Conservation (phyloP, 2,888 invertebrate genomes). For the Aricia artaxerxes region DNA sequence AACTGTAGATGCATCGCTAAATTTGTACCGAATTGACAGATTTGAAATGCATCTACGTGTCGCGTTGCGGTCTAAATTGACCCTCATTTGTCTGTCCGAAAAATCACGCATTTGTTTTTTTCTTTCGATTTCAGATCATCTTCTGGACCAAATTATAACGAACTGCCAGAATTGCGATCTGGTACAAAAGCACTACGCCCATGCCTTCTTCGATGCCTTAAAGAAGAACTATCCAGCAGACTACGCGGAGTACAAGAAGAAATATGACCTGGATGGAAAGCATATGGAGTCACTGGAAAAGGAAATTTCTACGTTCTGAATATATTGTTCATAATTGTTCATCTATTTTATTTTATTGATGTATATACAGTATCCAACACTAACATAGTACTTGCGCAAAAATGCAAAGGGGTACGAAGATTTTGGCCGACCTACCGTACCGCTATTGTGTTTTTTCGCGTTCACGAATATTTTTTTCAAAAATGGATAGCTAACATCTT, state of each 20-base stretch:
- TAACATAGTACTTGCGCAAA: no score
- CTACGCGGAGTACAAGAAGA: conserved; percentile 13
- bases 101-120: neutral
- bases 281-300: neutral
- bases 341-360: no score
- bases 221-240: neutral
- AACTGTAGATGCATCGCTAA: no score
- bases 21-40: no score
- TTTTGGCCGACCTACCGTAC: no score
- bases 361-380: no score
- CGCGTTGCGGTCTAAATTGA: no score
- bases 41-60: no score
- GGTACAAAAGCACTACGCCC: conserved; percentile 19
- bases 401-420: no score
- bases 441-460: no score
- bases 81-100: neutral
- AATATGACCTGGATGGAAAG: conserved; percentile 18
- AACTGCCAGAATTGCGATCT: conserved; percentile 3
- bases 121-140: neutral
- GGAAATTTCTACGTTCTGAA: neutral
- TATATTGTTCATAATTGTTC: neutral
- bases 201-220: neutral
- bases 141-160: neutral
- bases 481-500: no score
- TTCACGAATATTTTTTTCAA: no score